Base-by-base conservation (phyloP, 2,113 vertebrate species). In the Sakesphorus luctuosus region DNA sequence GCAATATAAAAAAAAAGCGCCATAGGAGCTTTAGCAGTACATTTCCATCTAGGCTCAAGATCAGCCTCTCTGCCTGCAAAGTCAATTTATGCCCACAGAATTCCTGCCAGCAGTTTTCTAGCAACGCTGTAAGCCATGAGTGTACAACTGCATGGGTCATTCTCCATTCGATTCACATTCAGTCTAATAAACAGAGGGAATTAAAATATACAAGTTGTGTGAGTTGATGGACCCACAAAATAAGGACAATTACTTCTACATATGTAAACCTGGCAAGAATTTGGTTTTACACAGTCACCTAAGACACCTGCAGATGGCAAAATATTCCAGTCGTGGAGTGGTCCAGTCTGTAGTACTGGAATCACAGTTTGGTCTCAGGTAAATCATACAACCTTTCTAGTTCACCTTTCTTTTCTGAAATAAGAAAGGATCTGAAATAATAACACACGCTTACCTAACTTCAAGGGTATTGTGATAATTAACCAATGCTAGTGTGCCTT, bases 51-150 rank as follows among this genome's bases (percentile, higher is more conserved):
- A 74, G 55, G 61, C 76, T 93, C 35, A 81, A 72, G 65, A 93
- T 66, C 79, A 95, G 52, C 31, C 47, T 86, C 56, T 75, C 74
- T 66, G n/a, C 40, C 82, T 80, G 75, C 68, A 92, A 94, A 90
- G 83, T 89, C 83, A 81, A 89, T 81, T 84, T 68, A 71, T 84
- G 83, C 88, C 72, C 58, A 79, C 19, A 73, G 77, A 87, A 96
- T 47, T 78, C 69, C 61, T 90, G 88, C 72, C 52, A 93, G 67
- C 87, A 74, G 69, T 91, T 91, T 91, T 73, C 84, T 79, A 94
- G 88, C 65, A 86, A 65, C 31, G 23, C 28, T n/a, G 7, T 46
- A 63, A 91, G 47, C 47, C 0, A 0, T 10, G 63, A 91, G n/a
- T 25, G 46, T 28, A 63, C 43, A 75, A 66, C 47, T 25, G 4